These are phyloP conservation scores for Paedocypris micromegethes DNA, from an alignment of 2,797 vertebrate genomes.

Conservation along the genomic window DNA sequence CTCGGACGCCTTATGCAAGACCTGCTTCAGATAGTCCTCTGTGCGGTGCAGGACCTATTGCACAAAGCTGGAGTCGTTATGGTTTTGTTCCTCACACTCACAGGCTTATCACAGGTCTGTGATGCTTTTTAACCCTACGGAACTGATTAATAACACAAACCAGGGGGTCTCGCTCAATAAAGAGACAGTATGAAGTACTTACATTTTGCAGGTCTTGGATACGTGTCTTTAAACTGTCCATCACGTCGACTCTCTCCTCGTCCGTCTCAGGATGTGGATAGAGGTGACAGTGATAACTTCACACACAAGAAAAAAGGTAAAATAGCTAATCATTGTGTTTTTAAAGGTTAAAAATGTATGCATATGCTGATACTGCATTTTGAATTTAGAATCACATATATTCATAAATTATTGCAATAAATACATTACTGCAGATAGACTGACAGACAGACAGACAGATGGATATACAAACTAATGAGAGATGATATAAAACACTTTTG, in stretches of 20 bases:
- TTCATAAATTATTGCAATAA: too few species aligned
- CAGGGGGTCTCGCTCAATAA: too few species aligned
- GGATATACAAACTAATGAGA: too few species aligned
- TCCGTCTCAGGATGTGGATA: slow-evolving; percentile 87
- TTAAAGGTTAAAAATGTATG: too few species aligned
- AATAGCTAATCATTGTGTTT: too few species aligned
- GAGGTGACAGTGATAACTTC: slow-evolving; percentile 91
- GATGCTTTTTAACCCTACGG: neutral
- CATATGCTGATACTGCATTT: too few species aligned
- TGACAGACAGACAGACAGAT: too few species aligned
- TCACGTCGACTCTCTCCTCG: slow-evolving; percentile 81
- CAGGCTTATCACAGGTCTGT: neutral
- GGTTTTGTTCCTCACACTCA: neutral
- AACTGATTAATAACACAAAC: too few species aligned
- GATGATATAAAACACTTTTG: too few species aligned
- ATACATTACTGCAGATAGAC: too few species aligned
- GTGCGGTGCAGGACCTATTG: slow-evolving; percentile 89
- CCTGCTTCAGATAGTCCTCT: slow-evolving; percentile 90
- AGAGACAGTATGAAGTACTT: slow-evolving; percentile 42
- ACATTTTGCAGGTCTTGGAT: slow-evolving; percentile 92
- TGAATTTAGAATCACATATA: too few species aligned
- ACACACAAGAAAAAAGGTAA: too few species aligned
- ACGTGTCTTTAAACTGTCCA: slow-evolving; percentile 82
- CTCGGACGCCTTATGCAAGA: slow-evolving; percentile 88
- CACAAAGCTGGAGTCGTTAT: slow-evolving; percentile 2